Base-by-base conservation (phyloP, 2,888 invertebrate species). In the Cordylochernes scorpioides region DNA sequence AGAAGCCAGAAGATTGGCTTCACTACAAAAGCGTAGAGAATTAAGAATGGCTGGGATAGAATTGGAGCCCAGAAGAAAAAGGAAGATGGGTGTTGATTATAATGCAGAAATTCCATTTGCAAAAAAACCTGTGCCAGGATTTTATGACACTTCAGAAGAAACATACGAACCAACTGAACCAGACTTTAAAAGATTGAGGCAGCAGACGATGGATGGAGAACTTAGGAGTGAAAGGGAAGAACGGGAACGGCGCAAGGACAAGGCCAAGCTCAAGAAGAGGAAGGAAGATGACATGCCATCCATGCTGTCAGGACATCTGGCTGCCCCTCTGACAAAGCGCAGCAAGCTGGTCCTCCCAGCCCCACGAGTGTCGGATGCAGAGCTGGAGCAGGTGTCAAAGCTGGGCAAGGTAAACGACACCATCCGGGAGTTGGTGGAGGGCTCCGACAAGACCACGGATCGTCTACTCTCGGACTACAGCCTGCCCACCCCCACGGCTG, bases 21-120 rank as follows among this genome's bases (percentile, higher is more conserved):
- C 94, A 0, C 53, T 99, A 30, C 97, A 97, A 55, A 99, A 99
- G 54, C 65, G 91, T n/a, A 61, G 97, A 22, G 97, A 99, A 53
- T 59, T 99, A 24, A 67, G 88, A 42, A 94, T 94, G 36, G 97
- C 97, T 13, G 97, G 97, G 4, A 91, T 99, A 38, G 67, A 50
- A 25, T 39, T 54, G 12, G 46, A 47, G 18, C 35, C 39, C 6
- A 43, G 47, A 14, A 47, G 49, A 30, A 50, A 51, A 31, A 51
- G 51, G 37, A 65, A 82, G 50, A 70, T 84, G 8, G 82, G 84
- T 0, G 78, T 99, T 4, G 84, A 97, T 52, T 99, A 94, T 57
- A 91, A 91, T 52, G 66, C 73, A 0, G 97, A 99, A 57, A 73
- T 97, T 43, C 88, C 97, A 0, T 97, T 99, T 54, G 91, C 94